These are phyloP conservation scores for Epistrophe grossulariae DNA, from an alignment of 2,888 invertebrate genomes.

Conservation along the genomic window DNA sequence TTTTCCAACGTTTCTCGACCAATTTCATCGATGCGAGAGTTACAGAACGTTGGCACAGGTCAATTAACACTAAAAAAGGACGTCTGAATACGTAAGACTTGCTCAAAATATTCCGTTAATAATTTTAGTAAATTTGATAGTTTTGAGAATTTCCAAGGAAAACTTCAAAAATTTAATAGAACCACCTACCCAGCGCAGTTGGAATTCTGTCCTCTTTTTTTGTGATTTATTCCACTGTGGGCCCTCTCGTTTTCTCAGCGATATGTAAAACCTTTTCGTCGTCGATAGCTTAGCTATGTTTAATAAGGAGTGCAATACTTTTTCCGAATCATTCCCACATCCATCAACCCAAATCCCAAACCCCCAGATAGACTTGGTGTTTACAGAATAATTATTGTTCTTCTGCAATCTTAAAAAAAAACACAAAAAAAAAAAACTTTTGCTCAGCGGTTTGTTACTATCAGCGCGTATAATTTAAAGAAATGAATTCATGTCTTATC, in stretches of 20 bases:
- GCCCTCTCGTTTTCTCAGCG: neutral
- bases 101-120: too few relatives aligned
- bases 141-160: too few relatives aligned
- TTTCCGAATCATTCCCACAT: constrained; percentile 62
- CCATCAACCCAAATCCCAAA: constrained; percentile 39
- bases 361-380: constrained; percentile 2
- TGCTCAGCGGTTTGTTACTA: constrained; percentile 71
- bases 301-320: constrained; percentile 41
- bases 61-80: too few relatives aligned
- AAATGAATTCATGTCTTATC: constrained; percentile 71
- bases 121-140: neutral
- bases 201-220: neutral
- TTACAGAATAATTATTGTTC: constrained; percentile 34
- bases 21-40: too few relatives aligned
- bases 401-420: constrained; percentile 23
- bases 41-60: too few relatives aligned
- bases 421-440: constrained; percentile 22
- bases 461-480: constrained; percentile 64
- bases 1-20: too few relatives aligned
- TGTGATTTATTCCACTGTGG: neutral
- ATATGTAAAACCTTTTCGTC: constrained; percentile 40
- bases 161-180: too few relatives aligned
- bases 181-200: neutral
- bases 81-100: too few relatives aligned
- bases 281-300: neutral